Conservation (phyloP, 2,888 invertebrate species). For the Patella ulyssiponensis region DNA sequence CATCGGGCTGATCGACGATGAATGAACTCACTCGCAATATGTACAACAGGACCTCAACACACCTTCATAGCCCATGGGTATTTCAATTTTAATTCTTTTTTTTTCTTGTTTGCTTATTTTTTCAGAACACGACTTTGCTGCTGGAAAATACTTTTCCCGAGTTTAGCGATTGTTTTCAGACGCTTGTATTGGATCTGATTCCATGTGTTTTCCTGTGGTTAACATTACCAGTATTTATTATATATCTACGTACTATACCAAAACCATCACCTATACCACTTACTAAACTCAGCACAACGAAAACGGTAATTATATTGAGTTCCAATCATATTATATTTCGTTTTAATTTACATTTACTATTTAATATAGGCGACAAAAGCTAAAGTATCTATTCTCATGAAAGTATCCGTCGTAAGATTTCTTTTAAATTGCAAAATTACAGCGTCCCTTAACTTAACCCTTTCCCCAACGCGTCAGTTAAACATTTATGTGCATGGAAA, state of each 20-base stretch:
- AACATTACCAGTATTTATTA: slow-evolving; percentile 77
- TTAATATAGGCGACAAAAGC: too few relatives aligned
- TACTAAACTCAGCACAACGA: neutral
- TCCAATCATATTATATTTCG: too few relatives aligned
- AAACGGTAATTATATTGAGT: neutral
- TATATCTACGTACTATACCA: slow-evolving; percentile 41
- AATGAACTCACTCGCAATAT: too few relatives aligned
- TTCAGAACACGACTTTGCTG: slow-evolving; percentile 47
- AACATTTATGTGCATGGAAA: too few relatives aligned
- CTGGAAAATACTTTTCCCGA: slow-evolving; percentile 75
- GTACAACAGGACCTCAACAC: too few relatives aligned
- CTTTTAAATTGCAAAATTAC: neutral
- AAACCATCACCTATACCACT: neutral
- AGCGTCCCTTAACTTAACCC: neutral
- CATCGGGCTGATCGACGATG: too few relatives aligned
- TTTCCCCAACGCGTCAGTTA: neutral
- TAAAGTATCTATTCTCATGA: neutral
- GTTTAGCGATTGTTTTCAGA: slow-evolving; percentile 91
- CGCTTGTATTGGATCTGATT: slow-evolving; percentile 89
- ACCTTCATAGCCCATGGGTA: too few relatives aligned
- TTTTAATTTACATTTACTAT: too few relatives aligned
- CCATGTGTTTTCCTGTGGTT: slow-evolving; percentile 89
- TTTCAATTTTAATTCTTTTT: too few relatives aligned
- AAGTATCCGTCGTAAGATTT: neutral
- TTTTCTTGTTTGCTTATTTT: slow-evolving; percentile 5